A percentile compares a stretch with the other conserved stretches of the same genome.
These are phyloP conservation scores for Leptopterna dolabrata DNA, from an alignment of 2,888 invertebrate genomes.

Conservation along the genomic window DNA sequence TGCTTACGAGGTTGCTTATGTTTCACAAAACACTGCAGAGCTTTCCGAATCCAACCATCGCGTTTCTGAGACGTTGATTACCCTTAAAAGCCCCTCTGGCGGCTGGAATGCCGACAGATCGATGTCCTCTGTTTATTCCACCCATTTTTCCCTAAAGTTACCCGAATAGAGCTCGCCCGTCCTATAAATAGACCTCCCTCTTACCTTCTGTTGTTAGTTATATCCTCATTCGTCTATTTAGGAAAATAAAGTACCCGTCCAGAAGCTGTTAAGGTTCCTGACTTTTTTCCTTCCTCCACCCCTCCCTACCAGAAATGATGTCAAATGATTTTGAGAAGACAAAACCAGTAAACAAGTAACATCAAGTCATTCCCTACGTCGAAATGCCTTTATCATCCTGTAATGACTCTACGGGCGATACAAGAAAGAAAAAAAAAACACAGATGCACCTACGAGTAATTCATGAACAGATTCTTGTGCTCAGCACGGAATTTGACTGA, in stretches of 20 bases:
- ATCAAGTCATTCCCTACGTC: no score
- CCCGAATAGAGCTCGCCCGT: not conserved
- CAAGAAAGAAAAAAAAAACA: no score
- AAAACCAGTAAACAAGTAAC: no score
- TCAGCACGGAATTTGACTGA: no score
- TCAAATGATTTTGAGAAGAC: not conserved
- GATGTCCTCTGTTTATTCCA: not conserved
- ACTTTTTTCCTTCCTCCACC: not conserved
- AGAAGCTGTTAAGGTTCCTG: not conserved
- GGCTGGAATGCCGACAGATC: slow-evolving; percentile 3
- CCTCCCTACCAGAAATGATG: not conserved
- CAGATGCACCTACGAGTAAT: no score
- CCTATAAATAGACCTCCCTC: slow-evolving; percentile 11
- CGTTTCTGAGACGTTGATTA: not conserved
- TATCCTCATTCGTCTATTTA: slow-evolving; percentile 6
- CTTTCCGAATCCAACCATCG: not conserved
- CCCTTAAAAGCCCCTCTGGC: not conserved
- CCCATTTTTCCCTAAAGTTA: not conserved
- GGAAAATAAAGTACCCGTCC: slow-evolving; percentile 1
- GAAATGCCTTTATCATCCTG: no score
- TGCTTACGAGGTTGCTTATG: no score
- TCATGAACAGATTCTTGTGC: no score
- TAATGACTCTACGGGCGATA: no score
- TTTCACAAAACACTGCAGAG: not conserved
- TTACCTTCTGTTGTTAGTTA: slow-evolving; percentile 6